phyloP scores from a whole-genome alignment of 53 echinoderm and acorn worm species.

The Paracentrotus lividus region DNA sequence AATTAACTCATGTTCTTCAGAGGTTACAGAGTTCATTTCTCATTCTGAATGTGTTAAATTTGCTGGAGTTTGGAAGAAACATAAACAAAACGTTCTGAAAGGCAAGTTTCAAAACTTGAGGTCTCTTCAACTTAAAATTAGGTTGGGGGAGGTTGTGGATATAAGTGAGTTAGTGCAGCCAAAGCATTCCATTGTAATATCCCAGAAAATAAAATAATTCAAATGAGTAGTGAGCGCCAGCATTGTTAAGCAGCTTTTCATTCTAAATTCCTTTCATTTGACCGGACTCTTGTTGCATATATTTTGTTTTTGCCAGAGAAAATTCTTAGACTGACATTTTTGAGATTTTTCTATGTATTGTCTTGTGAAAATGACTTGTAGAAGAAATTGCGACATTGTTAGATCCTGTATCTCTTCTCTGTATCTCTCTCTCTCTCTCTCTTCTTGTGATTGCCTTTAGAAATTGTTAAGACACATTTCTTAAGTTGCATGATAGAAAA shows the following conservation, averaged over 20 bases:
- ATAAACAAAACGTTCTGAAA: conserved; percentile 33
- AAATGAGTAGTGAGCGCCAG: conserved; percentile 12
- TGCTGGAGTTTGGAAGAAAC: conserved; percentile 1
- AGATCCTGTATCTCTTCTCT: no score
- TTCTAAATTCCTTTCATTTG: neutral
- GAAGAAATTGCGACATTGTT: no score
- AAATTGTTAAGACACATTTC: no score
- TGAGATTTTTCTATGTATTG: no score
- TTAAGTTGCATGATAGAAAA: no score
- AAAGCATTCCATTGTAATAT: conserved; percentile 42
- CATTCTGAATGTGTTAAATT: neutral
- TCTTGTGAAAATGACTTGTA: no score
- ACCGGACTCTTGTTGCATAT: conserved; percentile 21
- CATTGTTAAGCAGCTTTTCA: neutral
- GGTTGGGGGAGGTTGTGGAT: conserved; percentile 5
- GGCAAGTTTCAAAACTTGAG: conserved; percentile 41
- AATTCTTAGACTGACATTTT: neutral
- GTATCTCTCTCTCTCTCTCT: no score
- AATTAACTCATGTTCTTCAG: neutral
- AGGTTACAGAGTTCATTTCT: conserved; percentile 43
- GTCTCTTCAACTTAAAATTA: conserved; percentile 18
- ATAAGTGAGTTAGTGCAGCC: conserved; percentile 10
- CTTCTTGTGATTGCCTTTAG: no score
- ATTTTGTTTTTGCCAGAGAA: neutral
- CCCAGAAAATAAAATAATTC: conserved; percentile 52